phyloP scores from a whole-genome alignment of 2,888 invertebrate genomes.

The Lobophora halterata region DNA sequence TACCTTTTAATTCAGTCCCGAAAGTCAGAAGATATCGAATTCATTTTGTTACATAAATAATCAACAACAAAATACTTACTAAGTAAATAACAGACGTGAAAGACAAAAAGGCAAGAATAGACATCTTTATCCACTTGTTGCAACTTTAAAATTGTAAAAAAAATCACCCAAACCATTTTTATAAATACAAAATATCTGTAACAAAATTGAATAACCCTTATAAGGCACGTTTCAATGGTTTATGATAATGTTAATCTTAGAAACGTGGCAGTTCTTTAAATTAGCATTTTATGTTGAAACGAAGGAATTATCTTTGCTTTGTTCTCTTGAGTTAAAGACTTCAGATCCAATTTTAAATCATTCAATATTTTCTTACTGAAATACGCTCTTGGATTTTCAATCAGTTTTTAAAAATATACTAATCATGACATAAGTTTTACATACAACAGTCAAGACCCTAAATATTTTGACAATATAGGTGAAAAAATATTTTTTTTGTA shows the following conservation, averaged over 20 bases:
- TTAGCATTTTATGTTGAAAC: conserved; percentile 8
- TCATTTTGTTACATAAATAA: conserved; percentile 13
- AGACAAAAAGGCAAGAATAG: conserved; percentile 36
- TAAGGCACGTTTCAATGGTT: conserved; percentile 49
- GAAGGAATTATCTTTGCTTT: conserved; percentile 10
- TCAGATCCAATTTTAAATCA: too few relatives aligned
- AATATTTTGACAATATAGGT: too few relatives aligned
- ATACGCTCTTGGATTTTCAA: too few relatives aligned
- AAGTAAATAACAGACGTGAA: conserved; percentile 36
- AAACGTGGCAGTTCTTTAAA: conserved; percentile 30
- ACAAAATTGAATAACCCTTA: conserved; percentile 31
- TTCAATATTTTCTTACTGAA: too few relatives aligned
- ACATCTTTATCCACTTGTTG: conserved; percentile 35
- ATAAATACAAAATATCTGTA: conserved; percentile 35
- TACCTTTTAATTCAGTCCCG: not conserved
- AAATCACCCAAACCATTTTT: conserved; percentile 23
- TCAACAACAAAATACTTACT: conserved; percentile 42
- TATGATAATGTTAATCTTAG: conserved; percentile 40
- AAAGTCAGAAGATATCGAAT: not conserved
- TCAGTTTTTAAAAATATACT: too few relatives aligned
- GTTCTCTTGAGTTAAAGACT: not conserved
- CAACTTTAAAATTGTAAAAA: conserved; percentile 23
- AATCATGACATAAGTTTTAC: too few relatives aligned
- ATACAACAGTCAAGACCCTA: too few relatives aligned
- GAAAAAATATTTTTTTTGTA: too few relatives aligned